A percentile compares a stretch with the other conserved stretches of the same genome.
Conservation (phyloP, 2,797 vertebrate species). For the Carapus acus region DNA sequence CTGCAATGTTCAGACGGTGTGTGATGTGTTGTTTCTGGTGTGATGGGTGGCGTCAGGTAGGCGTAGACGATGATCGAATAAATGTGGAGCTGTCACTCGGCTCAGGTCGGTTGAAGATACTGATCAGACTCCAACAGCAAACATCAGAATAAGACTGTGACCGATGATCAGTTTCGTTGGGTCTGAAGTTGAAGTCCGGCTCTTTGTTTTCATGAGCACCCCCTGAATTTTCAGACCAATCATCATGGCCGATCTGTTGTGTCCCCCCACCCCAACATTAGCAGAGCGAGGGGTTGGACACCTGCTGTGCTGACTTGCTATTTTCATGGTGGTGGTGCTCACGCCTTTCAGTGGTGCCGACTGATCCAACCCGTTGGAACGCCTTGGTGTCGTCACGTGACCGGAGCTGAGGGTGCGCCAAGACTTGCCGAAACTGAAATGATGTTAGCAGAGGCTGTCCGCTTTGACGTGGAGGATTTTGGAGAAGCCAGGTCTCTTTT, state of each 20-base stretch:
- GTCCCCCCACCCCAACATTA: constrained; percentile 9
- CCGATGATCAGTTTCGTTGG: constrained; percentile 20
- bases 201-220: constrained; percentile 12
- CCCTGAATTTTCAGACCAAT: constrained; percentile 14
- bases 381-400: constrained; percentile 41
- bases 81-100: constrained; percentile 31
- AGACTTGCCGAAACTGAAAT: constrained; percentile 35
- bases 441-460: constrained; percentile 83
- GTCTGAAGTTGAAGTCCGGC: constrained; percentile 30
- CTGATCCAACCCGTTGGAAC: constrained; percentile 34
- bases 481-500: constrained; percentile 95
- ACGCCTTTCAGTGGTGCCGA: constrained; percentile 36
- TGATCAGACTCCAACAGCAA: constrained; percentile 21
- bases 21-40: constrained; percentile 6
- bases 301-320: constrained; percentile 18
- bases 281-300: constrained; percentile 20
- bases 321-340: constrained; percentile 23
- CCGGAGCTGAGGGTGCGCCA: constrained; percentile 32
- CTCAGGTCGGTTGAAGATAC: constrained; percentile 24
- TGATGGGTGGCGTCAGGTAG: constrained; percentile 23
- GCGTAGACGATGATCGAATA: constrained; percentile 13
- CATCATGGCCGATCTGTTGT: constrained; percentile 15
- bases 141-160: too few relatives aligned
- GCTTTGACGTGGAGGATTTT: constrained; percentile 97
- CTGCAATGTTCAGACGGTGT: constrained; percentile 16